Base-by-base conservation (phyloP, 2,888 invertebrate species). In the Onchidella celtica region DNA sequence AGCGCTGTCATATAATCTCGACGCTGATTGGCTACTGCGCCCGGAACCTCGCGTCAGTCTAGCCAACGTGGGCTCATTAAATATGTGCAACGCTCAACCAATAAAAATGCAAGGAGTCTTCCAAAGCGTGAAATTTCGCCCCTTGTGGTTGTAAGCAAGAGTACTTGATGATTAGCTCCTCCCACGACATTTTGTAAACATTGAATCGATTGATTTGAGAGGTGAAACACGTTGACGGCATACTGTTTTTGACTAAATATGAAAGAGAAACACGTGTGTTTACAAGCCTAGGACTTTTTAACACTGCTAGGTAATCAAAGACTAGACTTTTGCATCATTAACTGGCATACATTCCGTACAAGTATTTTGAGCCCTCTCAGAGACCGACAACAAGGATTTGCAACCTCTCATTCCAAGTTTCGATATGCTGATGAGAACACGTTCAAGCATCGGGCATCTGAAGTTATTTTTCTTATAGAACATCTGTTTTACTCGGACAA, bases 21-120 rank as follows among this genome's bases (percentile, higher is more conserved):
- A 86, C 89, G 88, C 87, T 90, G 91, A 92, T 92, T 92, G 92
- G 91, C 90, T 89, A 88, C 87, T 90, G 90, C 88, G 87, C 87
- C 88, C 87, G 38, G 29, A 80, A 78, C 38, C 29, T 70, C 72
- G n/a, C n/a, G 63, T 57, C 34, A 57, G 47, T 47, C 24, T 66
- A 87, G 88, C 88, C 88, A 89, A 92, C 91, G 92, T 91, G 91
- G 89, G 87, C 85, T 89, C 84, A 86, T 88, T 87, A 86, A 78
- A 72, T 88, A 89, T 88, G 88, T 84, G 86, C 89, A 84, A 76
- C 83, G 2, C 14, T 63, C 14, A 66, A 32, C 86, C 86, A 86
- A 86, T 86, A 47, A 47, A 38, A 65, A 32, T 11, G 3, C 55
- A 11, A 14, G 36, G 61, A 3, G 34, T 29, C 65, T 4, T 32